These are phyloP conservation scores for Hypomecis punctinalis DNA, from an alignment of 2,888 invertebrate species.

Conservation along the genomic window DNA sequence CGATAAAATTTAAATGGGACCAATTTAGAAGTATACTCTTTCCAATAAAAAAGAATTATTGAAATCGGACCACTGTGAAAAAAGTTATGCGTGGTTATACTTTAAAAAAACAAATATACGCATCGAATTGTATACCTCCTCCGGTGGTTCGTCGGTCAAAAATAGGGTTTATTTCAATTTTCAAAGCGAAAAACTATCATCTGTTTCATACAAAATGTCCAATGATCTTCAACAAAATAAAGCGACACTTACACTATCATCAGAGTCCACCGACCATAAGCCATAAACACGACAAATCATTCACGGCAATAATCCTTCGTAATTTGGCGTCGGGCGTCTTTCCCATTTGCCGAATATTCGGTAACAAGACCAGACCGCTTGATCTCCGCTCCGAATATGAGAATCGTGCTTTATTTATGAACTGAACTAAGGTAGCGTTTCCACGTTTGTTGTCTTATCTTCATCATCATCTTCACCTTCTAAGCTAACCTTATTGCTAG, in stretches of 20 bases:
- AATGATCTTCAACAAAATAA: neutral
- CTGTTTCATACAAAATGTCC: neutral
- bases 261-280: too few species aligned
- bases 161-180: too few species aligned
- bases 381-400: slow-evolving; percentile 12
- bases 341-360: neutral
- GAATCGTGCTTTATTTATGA: slow-evolving; percentile 10
- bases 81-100: too few species aligned
- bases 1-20: too few species aligned
- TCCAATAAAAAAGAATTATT: too few species aligned
- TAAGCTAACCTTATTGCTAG: too few species aligned
- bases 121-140: too few species aligned
- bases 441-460: neutral
- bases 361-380: slow-evolving; percentile 19
- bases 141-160: too few species aligned
- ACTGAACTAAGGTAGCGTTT: neutral
- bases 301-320: slow-evolving; percentile 23
- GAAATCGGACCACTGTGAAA: too few species aligned
- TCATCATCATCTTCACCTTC: neutral
- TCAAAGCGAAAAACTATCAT: too few species aligned
- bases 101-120: too few species aligned
- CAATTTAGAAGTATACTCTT: too few species aligned
- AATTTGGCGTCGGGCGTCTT: slow-evolving; percentile 17
- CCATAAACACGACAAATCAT: slow-evolving; percentile 23
- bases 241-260: neutral